A percentile compares a stretch with the other conserved stretches of the same genome.
Evolutionary conservation across 2,888 invertebrate species (phyloP).

Genomic region (Macaria notata): DNA sequence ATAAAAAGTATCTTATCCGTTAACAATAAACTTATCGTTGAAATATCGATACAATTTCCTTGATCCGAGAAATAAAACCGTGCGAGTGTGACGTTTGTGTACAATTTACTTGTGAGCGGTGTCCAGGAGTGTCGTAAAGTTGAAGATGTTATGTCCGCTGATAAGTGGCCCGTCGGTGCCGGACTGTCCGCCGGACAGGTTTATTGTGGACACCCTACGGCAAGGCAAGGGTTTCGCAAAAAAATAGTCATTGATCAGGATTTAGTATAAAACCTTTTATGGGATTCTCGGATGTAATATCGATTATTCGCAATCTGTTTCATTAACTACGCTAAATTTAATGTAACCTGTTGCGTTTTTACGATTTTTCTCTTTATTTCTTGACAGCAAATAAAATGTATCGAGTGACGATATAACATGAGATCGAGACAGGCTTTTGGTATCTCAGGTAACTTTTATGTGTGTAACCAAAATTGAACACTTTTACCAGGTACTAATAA

Average conservation of each 20-base stretch:
- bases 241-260: slow-evolving; percentile 42
- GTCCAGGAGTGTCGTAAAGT: slow-evolving; percentile 75
- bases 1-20: slow-evolving; percentile 72
- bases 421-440: slow-evolving; percentile 4
- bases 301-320: slow-evolving; percentile 12
- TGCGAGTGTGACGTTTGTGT: slow-evolving; percentile 68
- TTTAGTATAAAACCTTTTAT: slow-evolving; percentile 32
- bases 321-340: slow-evolving; percentile 14
- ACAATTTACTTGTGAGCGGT: slow-evolving; percentile 70
- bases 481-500: not conserved
- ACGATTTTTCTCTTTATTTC: slow-evolving; percentile 8
- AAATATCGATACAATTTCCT: slow-evolving; percentile 79
- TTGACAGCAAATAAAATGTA: slow-evolving; percentile 11
- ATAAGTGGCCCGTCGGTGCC: slow-evolving; percentile 75
- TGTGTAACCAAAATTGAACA: not conserved
- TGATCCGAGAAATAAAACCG: slow-evolving; percentile 79
- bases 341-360: slow-evolving; percentile 15
- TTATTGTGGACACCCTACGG: slow-evolving; percentile 78
- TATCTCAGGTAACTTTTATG: slow-evolving; percentile 3
- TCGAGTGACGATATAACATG: slow-evolving; percentile 8
- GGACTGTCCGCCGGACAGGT: slow-evolving; percentile 72
- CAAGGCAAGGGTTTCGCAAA: slow-evolving; percentile 58
- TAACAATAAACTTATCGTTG: slow-evolving; percentile 74
- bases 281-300: slow-evolving; percentile 23
- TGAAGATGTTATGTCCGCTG: slow-evolving; percentile 77